Conservation (phyloP, 2,888 invertebrate species). For the Nephrotoma flavescens region DNA sequence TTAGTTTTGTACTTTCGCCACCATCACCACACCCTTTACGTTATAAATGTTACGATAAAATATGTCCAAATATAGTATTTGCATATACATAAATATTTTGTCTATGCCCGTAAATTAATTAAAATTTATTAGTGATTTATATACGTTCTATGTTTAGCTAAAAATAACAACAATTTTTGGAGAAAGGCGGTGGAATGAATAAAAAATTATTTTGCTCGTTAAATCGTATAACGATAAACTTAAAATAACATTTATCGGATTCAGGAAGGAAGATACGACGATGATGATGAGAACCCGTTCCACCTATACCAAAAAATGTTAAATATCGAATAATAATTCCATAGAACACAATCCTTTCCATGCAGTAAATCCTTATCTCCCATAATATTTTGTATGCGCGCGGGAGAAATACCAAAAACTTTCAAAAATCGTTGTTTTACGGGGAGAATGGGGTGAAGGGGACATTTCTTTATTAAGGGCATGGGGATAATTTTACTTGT, state of each 20-base stretch:
- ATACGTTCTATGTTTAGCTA: neutral
- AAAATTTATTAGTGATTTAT: neutral
- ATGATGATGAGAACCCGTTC: neutral
- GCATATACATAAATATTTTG: too few species aligned
- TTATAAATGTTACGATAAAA: too few species aligned
- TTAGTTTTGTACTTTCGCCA: neutral
- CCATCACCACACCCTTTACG: too few species aligned
- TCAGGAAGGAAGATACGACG: neutral
- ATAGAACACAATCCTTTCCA: neutral
- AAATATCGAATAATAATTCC: neutral
- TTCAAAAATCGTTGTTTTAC: neutral
- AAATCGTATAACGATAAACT: neutral
- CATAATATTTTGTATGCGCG: neutral
- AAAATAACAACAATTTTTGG: neutral
- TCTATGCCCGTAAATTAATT: neutral
- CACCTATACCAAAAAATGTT: neutral
- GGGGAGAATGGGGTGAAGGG: neutral
- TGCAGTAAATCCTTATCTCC: neutral
- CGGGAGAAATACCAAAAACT: neutral
- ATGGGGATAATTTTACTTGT: neutral
- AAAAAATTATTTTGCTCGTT: neutral
- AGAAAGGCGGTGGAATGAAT: neutral
- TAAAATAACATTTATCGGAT: neutral
- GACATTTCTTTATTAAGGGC: neutral
- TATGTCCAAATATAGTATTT: too few species aligned